These are phyloP conservation scores for Drosophila flavopinicola DNA, from an alignment of 2,888 invertebrate genomes.

Conservation along the genomic window DNA sequence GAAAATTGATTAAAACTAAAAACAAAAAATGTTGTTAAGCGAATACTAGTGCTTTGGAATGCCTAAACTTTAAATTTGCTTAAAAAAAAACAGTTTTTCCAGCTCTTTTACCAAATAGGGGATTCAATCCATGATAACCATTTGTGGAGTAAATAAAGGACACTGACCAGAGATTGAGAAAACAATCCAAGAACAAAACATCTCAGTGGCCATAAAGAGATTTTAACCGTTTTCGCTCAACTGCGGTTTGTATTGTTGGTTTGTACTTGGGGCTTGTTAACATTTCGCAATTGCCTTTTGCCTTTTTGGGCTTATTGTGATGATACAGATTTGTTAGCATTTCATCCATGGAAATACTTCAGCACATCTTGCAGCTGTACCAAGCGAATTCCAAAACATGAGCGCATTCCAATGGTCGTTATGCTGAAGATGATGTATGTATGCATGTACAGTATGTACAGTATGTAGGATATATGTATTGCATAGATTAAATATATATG, in stretches of 20 bases:
- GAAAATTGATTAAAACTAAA: too few relatives aligned
- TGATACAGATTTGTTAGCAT: constrained; percentile 44
- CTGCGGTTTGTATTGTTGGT: constrained; percentile 1
- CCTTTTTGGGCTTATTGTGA: not conserved
- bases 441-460: too few relatives aligned
- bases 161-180: constrained; percentile 1
- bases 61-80: not conserved
- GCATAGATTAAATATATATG: not conserved
- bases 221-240: not conserved
- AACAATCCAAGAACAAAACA: not conserved
- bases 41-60: too few relatives aligned
- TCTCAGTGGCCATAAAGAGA: not conserved
- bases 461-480: too few relatives aligned
- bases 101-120: constrained; percentile 11
- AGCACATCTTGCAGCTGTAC: constrained; percentile 3
- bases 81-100: not conserved
- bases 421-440: constrained; percentile 7
- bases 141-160: constrained; percentile 7
- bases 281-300: too few relatives aligned
- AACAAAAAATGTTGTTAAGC: too few relatives aligned
- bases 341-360: constrained; percentile 18
- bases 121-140: not conserved
- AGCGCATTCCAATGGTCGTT: constrained; percentile 48
- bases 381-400: constrained; percentile 37
- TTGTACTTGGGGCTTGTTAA: constrained; percentile 2